Evolutionary conservation across 2,888 invertebrate species (phyloP), one percentile per base, ranked within the genome.

Genomic region (Epirrita christyi): DNA sequence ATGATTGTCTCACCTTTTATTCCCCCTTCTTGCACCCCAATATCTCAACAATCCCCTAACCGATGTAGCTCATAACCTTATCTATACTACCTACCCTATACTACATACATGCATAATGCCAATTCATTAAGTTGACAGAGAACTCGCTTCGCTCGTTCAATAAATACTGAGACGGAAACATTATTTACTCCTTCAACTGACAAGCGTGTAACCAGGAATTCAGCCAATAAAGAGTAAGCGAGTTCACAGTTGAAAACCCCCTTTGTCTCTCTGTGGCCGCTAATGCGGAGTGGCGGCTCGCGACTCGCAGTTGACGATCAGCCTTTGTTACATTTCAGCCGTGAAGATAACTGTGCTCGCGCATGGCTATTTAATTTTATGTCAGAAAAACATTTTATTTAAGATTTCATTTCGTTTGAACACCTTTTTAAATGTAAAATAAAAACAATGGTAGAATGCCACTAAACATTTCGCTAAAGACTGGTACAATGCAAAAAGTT

Each of bases 161-260:
- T 21, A 3, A 21, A 21, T 21, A 21, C 21, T 21, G 2, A 3
- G 4, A 4, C 4, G 21, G 21, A 21, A 21, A 21, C 21, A 21
- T 21, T 21, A 21, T 21, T 2, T 27, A n/a, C 21, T 5, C 29
- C 10, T 29, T 21, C 10, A 55, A 50, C 36, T 7, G 49, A n/a
- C 44, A 40, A 27, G 41, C 40, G 45, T 40, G n/a, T n/a, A n/a
- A 58, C 57, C 58, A 53, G 48, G 53, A 36, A 53, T 48, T 49
- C 53, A 58, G 52, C 32, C 32, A 45, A 59, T 54, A 53, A 44
- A 58, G 48, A 52, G 44, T 53, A 53, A 53, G 43, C 48, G 37
- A 48, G 49, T 65, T 63, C 63, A 61, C 63, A 61, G 67, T 57
- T 45, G 65, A 67, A 53, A 54, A 47, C 55, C 27, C 46, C 62